phyloP scores from a whole-genome alignment of 2,797 vertebrate genomes.

The Sebastes wilsoni region DNA sequence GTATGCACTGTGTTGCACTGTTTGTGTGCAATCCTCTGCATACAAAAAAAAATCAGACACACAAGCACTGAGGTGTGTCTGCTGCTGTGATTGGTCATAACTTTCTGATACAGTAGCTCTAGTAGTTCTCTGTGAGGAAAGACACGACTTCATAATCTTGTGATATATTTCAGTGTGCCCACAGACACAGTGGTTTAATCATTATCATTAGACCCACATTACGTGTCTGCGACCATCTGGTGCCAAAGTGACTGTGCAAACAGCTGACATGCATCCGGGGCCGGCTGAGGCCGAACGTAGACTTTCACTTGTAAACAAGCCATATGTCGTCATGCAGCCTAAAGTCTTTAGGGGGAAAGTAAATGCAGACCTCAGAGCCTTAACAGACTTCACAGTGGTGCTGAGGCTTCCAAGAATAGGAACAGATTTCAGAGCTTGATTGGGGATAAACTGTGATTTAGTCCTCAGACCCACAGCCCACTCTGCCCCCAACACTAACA shows the following conservation, averaged over 20 bases:
- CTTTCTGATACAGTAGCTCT: background rate
- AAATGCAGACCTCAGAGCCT: constrained; percentile 52
- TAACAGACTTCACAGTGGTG: background rate
- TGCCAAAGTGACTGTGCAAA: constrained; percentile 59
- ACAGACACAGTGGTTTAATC: constrained; percentile 42
- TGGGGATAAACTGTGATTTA: constrained; percentile 79
- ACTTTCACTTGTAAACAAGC: constrained; percentile 68
- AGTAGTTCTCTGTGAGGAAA: background rate
- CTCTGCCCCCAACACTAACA: constrained; percentile 30
- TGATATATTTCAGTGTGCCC: constrained; percentile 8
- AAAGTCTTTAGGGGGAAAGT: constrained; percentile 59
- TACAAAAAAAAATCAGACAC: background rate
- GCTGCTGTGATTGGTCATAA: background rate
- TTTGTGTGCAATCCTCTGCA: background rate
- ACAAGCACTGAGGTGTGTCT: constrained; percentile 17
- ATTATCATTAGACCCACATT: constrained; percentile 56
- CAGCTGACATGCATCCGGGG: constrained; percentile 51
- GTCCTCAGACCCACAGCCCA: constrained; percentile 45
- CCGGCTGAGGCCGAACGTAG: constrained; percentile 19
- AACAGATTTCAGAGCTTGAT: constrained; percentile 75
- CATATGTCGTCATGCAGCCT: constrained; percentile 58
- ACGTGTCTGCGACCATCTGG: constrained; percentile 61
- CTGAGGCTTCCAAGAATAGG: constrained; percentile 67
- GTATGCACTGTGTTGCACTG: constrained; percentile 29
- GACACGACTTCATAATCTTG: background rate